Base-by-base conservation (phyloP, 2,888 invertebrate genomes). In the Limnephilus rhombicus region DNA sequence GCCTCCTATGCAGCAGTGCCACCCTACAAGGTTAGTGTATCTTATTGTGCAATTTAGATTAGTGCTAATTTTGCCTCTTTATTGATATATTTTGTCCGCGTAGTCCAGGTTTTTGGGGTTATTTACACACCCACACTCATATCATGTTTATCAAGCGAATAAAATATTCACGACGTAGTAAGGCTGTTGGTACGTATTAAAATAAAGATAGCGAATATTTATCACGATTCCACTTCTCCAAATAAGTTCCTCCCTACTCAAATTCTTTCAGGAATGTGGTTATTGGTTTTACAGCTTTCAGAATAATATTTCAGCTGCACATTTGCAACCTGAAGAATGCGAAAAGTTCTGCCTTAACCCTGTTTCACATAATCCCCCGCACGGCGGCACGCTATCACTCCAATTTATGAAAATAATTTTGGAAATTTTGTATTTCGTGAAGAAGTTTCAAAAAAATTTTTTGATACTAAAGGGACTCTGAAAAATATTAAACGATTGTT, bases 351-450 rank as follows among this genome's bases (percentile, higher is more conserved):
- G 11, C 24, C 24, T 0, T 45, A 45, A 4, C 86, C 37, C 45
- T 86, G 45, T 45, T 41, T 86, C 41, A 45, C 24, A 24, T 68
- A 7, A 68, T 68, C 18, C 68, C 24, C 68, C 31, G n/a, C 29
- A 13, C 15, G 68, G 15, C 53, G 13, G 49, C 92, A 92, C 91
- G 92, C 92, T 86, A 92, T 88, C 86, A 89, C 90, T 82, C 86
- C 68, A 81, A 89, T 91, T 91, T 90, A 89, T 89, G 86, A 86
- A 90, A 91, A 91, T 82, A 91, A 91, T 92, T 92, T 91, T 85
- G 92, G 91, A 45, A 85, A 90, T 91, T 91, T 92, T 92, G 92
- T 90, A 86, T 85, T 81, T 80, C 85, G 81, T 86, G 68, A 91
- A 92, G 91, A 91, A 68, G 90, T 92, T 92, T 91, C 24, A 68